These are phyloP conservation scores for Gouania willdenowi DNA, from an alignment of 2,797 vertebrate species.

Conservation along the genomic window DNA sequence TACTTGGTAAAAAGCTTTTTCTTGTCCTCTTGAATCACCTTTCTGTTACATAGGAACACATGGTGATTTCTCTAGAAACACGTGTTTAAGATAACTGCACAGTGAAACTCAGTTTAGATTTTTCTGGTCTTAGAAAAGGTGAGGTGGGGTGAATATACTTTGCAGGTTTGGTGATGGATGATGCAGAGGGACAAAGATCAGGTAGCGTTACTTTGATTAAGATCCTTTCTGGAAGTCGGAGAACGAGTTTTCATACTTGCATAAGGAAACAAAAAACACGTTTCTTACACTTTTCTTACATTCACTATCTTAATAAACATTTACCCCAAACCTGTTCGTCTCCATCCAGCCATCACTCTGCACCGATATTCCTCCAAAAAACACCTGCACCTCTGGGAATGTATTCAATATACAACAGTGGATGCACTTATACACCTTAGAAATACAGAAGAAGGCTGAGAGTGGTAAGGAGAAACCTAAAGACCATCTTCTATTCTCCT, in stretches of 20 bases:
- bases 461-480: slow-evolving; percentile 30
- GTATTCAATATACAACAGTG: slow-evolving; percentile 59
- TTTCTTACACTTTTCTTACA: slow-evolving; percentile 63
- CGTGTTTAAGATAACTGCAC: slow-evolving; percentile 49
- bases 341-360: slow-evolving; percentile 24
- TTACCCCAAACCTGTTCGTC: slow-evolving; percentile 13
- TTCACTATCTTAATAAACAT: slow-evolving; percentile 44
- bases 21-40: slow-evolving; percentile 42
- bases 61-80: slow-evolving; percentile 20
- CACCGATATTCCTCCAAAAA: slow-evolving; percentile 13
- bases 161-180: slow-evolving; percentile 40
- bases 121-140: slow-evolving; percentile 45
- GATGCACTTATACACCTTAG: slow-evolving; percentile 58
- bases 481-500: slow-evolving; percentile 40
- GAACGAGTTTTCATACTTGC: slow-evolving; percentile 60
- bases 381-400: slow-evolving; percentile 58
- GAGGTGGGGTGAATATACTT: slow-evolving; percentile 32
- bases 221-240: slow-evolving; percentile 42
- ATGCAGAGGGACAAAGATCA: slow-evolving; percentile 40
- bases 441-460: slow-evolving; percentile 57
- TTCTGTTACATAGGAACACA: slow-evolving; percentile 45
- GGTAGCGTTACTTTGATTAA: slow-evolving; percentile 50
- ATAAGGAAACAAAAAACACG: slow-evolving; percentile 55
- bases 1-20: slow-evolving; percentile 46
- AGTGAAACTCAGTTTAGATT: slow-evolving; percentile 49